These are phyloP conservation scores for Cepaea hortensis DNA, from an alignment of 2,888 invertebrate species.

Conservation along the genomic window DNA sequence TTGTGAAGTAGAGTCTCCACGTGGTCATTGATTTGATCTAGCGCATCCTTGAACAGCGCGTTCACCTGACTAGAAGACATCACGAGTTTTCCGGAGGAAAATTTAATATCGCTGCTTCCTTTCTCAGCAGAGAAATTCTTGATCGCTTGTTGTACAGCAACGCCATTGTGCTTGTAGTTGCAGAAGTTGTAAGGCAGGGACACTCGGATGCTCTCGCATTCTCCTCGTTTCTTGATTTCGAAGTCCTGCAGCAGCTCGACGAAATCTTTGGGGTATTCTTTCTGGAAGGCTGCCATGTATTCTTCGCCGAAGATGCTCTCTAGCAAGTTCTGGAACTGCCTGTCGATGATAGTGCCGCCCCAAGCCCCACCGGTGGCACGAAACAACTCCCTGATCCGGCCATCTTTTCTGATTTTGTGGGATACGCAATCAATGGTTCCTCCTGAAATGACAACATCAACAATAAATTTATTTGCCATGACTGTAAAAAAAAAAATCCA, in stretches of 20 bases:
- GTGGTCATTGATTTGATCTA: slow-evolving; percentile 66
- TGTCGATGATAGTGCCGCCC: slow-evolving; percentile 70
- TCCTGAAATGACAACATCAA: slow-evolving; percentile 55
- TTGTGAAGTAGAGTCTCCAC: slow-evolving; percentile 62
- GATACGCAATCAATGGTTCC: slow-evolving; percentile 72
- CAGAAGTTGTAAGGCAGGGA: slow-evolving; percentile 71
- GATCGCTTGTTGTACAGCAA: slow-evolving; percentile 67
- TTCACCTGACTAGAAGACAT: slow-evolving; percentile 64
- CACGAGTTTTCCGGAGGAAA: slow-evolving; percentile 70
- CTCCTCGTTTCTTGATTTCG: slow-evolving; percentile 70
- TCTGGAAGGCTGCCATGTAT: slow-evolving; percentile 64
- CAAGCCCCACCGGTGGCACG: slow-evolving; percentile 72
- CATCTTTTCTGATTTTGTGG: slow-evolving; percentile 70
- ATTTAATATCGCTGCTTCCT: slow-evolving; percentile 64
- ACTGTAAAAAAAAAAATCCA: neutral
- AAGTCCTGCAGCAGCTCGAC: slow-evolving; percentile 70
- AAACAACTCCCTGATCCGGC: slow-evolving; percentile 67
- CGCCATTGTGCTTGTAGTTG: slow-evolving; percentile 66
- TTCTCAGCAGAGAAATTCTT: slow-evolving; percentile 61
- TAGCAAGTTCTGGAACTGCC: slow-evolving; percentile 65
- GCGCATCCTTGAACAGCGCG: slow-evolving; percentile 66
- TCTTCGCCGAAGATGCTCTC: slow-evolving; percentile 67
- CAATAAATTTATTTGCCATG: no score
- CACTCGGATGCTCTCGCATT: slow-evolving; percentile 68
- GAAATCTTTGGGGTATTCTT: slow-evolving; percentile 67